Percentiles rank a stretch among this genome's conserved stretches.
Conservation (phyloP, 2,113 vertebrate genomes). For the Rhipidura dahli region DNA sequence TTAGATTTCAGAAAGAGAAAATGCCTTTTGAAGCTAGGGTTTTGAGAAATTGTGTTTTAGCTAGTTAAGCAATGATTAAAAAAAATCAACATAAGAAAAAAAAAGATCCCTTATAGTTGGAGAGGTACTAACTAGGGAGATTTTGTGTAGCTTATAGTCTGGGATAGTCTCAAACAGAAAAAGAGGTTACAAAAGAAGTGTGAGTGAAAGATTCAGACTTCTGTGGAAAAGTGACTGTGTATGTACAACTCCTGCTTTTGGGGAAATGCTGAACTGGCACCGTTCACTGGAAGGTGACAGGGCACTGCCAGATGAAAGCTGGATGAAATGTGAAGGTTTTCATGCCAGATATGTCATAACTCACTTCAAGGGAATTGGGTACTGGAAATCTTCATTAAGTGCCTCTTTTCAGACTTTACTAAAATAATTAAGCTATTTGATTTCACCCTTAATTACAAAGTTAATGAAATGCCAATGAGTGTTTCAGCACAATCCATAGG, state of each 20-base stretch:
- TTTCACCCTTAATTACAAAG: slow-evolving; percentile 44
- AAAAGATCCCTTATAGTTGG: not conserved
- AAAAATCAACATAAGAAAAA: not conserved
- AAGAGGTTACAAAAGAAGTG: not conserved
- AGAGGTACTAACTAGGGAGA: not conserved
- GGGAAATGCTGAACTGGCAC: not conserved
- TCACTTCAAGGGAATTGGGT: slow-evolving; percentile 16
- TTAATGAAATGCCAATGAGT: slow-evolving; percentile 34
- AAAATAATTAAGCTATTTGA: slow-evolving; percentile 47
- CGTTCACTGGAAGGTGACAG: not conserved
- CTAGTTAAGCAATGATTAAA: not conserved
- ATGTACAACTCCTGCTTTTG: not conserved
- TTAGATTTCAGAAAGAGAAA: not conserved
- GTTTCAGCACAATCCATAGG: slow-evolving; percentile 1
- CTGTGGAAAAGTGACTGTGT: not conserved
- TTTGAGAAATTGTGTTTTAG: not conserved
- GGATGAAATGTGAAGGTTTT: not conserved
- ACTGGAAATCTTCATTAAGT: slow-evolving; percentile 12
- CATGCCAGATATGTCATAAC: slow-evolving; percentile 2
- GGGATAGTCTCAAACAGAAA: not conserved
- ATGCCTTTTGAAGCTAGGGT: not conserved
- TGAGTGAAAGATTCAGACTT: not conserved
- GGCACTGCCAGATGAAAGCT: not conserved
- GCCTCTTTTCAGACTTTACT: not conserved
- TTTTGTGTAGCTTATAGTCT: not conserved